Base-by-base conservation (phyloP, 2,888 invertebrate genomes). In the Pherbina coryleti region DNA sequence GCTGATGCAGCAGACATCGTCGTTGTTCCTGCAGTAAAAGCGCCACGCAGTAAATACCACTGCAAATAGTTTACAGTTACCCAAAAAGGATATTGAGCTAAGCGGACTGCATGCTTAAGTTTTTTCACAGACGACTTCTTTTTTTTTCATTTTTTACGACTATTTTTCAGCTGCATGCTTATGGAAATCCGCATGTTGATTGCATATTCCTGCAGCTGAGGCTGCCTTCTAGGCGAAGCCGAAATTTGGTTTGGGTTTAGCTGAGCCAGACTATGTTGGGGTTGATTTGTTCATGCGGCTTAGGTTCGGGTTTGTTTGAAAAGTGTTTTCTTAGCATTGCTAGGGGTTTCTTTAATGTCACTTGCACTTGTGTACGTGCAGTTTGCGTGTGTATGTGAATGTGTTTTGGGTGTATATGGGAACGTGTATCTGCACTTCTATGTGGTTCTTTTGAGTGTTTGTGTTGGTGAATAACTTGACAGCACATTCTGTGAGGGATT, bases 321-420 rank as follows among this genome's bases (percentile, higher is more conserved):
- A 85, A 84, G 85, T 85, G 82, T 84, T 85, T 85, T 84, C 85
- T 83, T 83, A 83, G 83, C 85, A 83, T 85, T 86, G 84, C 83
- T 84, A 85, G 84, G 82, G 85, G 82, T 86, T 86, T 85, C 84
- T 84, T 85, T 86, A 86, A 86, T 86, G 85, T 86, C 86, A 86
- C 85, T 86, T 75, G 76, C 82, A 80, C 72, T 62, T 79, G 75
- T 28, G 75, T 75, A 78, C 79, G 82, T 44, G 44, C 44, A 44
- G 44, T 11, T 14, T 81, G 79, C 79, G 71, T 84, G 86, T 86
- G 85, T 85, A 84, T 83, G 82, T 85, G 84, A 69, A 83, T 84
- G 83, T 84, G 86, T 85, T 75, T 57, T 70, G 70, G 76, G 67
- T 70, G n/a, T 69, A 62, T 75, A 67, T 72, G 71, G 78, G 77